Conservation (phyloP, 2,888 invertebrate species). For the Nomada ferruginata region DNA sequence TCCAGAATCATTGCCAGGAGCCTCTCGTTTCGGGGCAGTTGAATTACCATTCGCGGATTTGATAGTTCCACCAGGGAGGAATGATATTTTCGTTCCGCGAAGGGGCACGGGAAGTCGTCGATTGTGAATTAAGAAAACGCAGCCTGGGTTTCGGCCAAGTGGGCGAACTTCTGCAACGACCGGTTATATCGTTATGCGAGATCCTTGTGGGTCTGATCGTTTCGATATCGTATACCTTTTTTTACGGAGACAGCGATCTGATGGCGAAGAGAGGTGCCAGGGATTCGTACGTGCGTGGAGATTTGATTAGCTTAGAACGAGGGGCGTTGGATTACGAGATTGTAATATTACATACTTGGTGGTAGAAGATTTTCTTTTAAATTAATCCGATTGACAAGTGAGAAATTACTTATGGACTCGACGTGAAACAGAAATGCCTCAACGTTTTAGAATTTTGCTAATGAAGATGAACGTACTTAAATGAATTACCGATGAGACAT, state of each 20-base stretch:
- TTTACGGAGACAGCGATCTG: background rate
- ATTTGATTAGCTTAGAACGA: constrained; percentile 14
- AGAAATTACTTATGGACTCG: too few relatives aligned
- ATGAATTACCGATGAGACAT: too few relatives aligned
- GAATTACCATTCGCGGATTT: constrained; percentile 39
- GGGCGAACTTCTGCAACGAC: background rate
- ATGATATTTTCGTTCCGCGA: background rate
- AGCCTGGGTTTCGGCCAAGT: constrained; percentile 19
- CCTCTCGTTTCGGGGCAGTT: constrained; percentile 30
- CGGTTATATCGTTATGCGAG: background rate
- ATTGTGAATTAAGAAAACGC: constrained; percentile 24
- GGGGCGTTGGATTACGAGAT: background rate
- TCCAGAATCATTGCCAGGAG: constrained; percentile 52
- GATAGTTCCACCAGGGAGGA: constrained; percentile 23
- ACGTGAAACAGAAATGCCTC: too few relatives aligned
- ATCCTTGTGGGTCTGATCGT: background rate
- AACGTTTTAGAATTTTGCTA: too few relatives aligned
- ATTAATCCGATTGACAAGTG: too few relatives aligned
- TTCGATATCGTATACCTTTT: constrained; percentile 13
- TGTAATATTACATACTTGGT: background rate
- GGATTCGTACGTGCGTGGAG: background rate
- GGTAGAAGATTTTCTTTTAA: background rate
- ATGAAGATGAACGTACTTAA: too few relatives aligned
- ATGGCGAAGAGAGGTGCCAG: constrained; percentile 14
- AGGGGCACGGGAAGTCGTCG: background rate